Percentiles rank a stretch among this genome's conserved stretches.
phyloP scores from a whole-genome alignment of 1,140 invertebrate species.

The Drosophila nasuta region DNA sequence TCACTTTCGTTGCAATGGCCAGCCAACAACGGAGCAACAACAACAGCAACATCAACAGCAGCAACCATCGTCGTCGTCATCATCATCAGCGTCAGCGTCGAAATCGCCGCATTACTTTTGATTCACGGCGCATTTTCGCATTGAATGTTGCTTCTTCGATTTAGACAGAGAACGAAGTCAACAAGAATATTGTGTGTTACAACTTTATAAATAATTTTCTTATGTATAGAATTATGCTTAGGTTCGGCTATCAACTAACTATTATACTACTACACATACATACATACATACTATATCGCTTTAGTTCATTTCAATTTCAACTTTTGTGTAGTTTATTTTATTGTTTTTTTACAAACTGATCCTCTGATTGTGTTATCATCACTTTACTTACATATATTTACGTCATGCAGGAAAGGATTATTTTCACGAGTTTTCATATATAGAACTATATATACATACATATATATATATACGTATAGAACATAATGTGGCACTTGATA shows the following conservation, averaged over 20 bases:
- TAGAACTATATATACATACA: conserved; percentile 22
- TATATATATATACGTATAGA: conserved; percentile 4
- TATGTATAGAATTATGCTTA: conserved; percentile 20
- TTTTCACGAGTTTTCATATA: conserved; percentile 13
- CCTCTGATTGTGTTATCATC: conserved; percentile 21
- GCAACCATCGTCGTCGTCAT: conserved; percentile 5
- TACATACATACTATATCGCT: conserved; percentile 2
- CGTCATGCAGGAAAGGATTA: neutral
- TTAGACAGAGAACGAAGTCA: neutral
- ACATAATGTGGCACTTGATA: neutral
- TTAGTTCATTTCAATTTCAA: conserved; percentile 2
- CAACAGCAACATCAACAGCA: too few species aligned
- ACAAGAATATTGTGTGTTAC: neutral
- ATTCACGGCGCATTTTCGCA: conserved; percentile 14
- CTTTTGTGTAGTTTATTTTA: conserved; percentile 13
- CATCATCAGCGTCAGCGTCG: neutral
- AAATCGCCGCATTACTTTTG: conserved; percentile 55
- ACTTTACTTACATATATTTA: neutral
- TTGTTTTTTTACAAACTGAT: neutral
- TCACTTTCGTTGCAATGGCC: conserved; percentile 41
- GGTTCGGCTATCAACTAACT: conserved; percentile 9
- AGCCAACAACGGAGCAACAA: neutral
- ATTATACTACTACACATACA: too few species aligned
- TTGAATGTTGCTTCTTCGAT: neutral
- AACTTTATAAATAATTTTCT: conserved; percentile 19